A percentile compares a stretch with the other conserved stretches of the same genome.
phyloP scores from a whole-genome alignment of 2,888 invertebrate genomes.

The Drosophila kambysellisi region DNA sequence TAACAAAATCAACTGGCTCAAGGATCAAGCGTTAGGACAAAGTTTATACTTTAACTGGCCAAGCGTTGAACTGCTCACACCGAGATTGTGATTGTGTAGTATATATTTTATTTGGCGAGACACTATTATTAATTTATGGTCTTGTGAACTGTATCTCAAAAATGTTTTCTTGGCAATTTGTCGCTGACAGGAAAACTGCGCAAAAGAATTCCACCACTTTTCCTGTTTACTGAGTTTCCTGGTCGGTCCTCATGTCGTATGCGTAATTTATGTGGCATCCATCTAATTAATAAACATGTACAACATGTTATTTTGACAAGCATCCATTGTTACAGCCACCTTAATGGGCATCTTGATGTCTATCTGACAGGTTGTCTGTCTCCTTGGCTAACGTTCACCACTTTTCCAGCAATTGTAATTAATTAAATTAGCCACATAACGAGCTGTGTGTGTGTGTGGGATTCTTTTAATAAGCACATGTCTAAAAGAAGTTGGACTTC shows the following conservation, averaged over 20 bases:
- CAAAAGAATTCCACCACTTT: neutral
- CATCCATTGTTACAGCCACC: slow-evolving; percentile 30
- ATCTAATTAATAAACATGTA: slow-evolving; percentile 66
- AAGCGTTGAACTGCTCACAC: slow-evolving; percentile 15
- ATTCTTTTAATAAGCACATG: slow-evolving; percentile 8
- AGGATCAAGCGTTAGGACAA: slow-evolving; percentile 45
- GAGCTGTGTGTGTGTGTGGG: neutral
- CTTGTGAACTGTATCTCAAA: slow-evolving; percentile 31
- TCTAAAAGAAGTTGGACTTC: neutral
- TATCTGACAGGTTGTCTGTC: slow-evolving; percentile 45
- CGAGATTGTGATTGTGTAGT: neutral
- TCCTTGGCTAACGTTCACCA: slow-evolving; percentile 21
- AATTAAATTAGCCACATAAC: slow-evolving; percentile 50
- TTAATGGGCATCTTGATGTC: slow-evolving; percentile 13
- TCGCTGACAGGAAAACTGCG: slow-evolving; percentile 16
- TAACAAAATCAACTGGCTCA: slow-evolving; percentile 43
- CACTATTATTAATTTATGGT: slow-evolving; percentile 62
- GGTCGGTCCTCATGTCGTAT: slow-evolving; percentile 44
- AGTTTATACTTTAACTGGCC: slow-evolving; percentile 32
- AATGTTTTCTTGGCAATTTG: slow-evolving; percentile 48
- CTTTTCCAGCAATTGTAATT: slow-evolving; percentile 55
- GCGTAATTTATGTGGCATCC: slow-evolving; percentile 60
- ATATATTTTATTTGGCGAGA: slow-evolving; percentile 37
- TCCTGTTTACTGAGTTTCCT: slow-evolving; percentile 5
- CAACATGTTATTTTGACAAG: slow-evolving; percentile 22